phyloP scores from a whole-genome alignment of 2,113 vertebrate species.

The Anhinga anhinga region DNA sequence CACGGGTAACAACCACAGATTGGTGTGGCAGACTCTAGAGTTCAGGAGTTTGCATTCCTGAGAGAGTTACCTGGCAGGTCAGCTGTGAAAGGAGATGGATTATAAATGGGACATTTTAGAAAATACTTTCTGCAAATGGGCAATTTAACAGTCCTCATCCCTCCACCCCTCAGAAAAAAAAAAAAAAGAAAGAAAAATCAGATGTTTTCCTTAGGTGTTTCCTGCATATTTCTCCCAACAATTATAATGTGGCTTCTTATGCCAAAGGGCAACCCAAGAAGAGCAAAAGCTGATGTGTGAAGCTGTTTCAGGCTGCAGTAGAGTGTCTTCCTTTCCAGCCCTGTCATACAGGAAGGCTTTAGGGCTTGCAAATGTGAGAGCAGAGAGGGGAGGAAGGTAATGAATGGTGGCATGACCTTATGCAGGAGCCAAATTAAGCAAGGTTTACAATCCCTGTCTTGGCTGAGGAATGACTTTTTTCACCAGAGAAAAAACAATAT shows the following conservation, averaged over 20 bases:
- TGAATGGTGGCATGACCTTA: not conserved
- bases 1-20: not conserved
- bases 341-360: not conserved
- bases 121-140: not conserved
- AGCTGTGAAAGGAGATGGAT: not conserved
- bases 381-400: not conserved
- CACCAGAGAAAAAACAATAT: not conserved
- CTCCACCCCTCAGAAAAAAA: not conserved
- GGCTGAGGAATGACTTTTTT: not conserved
- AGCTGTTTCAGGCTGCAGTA: not conserved
- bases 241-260: not conserved
- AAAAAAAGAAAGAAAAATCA: fast-evolving
- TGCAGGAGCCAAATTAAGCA: not conserved
- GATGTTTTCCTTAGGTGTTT: not conserved
- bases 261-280: not conserved
- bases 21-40: not conserved
- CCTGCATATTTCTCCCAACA: not conserved
- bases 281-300: not conserved
- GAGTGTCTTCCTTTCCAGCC: not conserved
- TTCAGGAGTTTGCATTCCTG: not conserved
- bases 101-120: not conserved
- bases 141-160: not conserved
- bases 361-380: not conserved
- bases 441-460: not conserved
- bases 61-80: not conserved